These are phyloP conservation scores for Drosophila suboccidentalis DNA, from an alignment of 2,888 invertebrate species.

Conservation along the genomic window DNA sequence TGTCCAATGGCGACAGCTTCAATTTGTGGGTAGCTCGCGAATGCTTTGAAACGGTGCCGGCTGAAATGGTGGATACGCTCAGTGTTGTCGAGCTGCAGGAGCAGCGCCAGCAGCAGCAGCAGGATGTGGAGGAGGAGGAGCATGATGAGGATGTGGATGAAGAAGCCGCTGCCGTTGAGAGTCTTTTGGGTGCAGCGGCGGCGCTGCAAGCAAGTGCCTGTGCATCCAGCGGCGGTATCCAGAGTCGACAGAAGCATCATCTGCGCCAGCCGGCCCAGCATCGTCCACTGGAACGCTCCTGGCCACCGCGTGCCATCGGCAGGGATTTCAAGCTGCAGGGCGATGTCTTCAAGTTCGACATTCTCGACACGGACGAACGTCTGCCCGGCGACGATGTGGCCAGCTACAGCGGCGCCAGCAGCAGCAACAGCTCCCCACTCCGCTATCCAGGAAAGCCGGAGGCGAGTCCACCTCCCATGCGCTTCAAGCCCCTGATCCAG, in stretches of 20 bases:
- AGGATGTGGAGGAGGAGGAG: slow-evolving; percentile 37
- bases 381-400: slow-evolving; percentile 52
- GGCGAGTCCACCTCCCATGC: slow-evolving; percentile 82
- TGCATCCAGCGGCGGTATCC: slow-evolving; percentile 14
- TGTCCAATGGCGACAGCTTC: slow-evolving; percentile 66
- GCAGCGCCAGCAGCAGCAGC: slow-evolving; percentile 64
- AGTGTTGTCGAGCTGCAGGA: slow-evolving; percentile 67
- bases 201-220: slow-evolving; percentile 74
- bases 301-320: slow-evolving; percentile 88
- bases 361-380: slow-evolving; percentile 92
- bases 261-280: slow-evolving; percentile 86
- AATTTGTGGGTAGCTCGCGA: slow-evolving; percentile 85
- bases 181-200: slow-evolving; percentile 82
- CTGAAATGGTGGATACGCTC: slow-evolving; percentile 80
- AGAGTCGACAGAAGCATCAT: slow-evolving; percentile 50
- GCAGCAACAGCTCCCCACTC: slow-evolving; percentile 79
- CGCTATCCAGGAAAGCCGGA: slow-evolving; percentile 52
- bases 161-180: slow-evolving; percentile 82
- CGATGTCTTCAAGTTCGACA: slow-evolving; percentile 93
- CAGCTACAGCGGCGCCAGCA: slow-evolving; percentile 77
- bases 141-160: slow-evolving; percentile 58
- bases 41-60: slow-evolving; percentile 84
- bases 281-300: slow-evolving; percentile 91
- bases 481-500: slow-evolving; percentile 88
- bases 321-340: slow-evolving; percentile 87